phyloP scores from a whole-genome alignment of 2,888 invertebrate species.

The Scrobipalpa atriplicella region DNA sequence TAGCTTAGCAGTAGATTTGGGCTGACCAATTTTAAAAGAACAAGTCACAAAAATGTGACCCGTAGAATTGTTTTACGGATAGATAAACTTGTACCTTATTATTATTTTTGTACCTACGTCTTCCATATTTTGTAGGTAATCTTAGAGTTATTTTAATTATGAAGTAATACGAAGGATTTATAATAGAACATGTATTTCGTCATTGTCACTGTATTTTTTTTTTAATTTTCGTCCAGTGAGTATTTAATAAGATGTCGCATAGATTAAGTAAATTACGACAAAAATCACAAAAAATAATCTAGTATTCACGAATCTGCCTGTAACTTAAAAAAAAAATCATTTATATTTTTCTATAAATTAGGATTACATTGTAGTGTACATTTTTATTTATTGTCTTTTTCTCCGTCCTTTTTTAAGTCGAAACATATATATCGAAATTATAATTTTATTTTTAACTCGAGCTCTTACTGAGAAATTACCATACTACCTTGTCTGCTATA shows the following conservation, averaged over 20 bases:
- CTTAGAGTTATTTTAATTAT: not conserved
- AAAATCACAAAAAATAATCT: not conserved
- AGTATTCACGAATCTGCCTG: not conserved
- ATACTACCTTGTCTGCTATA: no score
- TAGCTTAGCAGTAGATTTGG: no score
- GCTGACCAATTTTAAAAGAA: no score
- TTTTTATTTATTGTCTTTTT: constrained; percentile 11
- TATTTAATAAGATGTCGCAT: not conserved
- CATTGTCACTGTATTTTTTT: not conserved
- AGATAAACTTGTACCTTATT: not conserved
- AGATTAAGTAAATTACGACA: not conserved
- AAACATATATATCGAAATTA: constrained; percentile 11
- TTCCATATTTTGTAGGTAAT: not conserved
- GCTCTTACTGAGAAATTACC: no score
- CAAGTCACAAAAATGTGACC: no score
- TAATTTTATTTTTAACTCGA: constrained; percentile 12
- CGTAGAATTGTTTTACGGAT: no score
- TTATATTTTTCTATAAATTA: not conserved
- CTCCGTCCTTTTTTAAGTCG: constrained; percentile 30
- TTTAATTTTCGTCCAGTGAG: not conserved
- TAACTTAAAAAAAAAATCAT: not conserved
- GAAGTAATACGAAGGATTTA: no score
- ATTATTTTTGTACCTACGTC: not conserved
- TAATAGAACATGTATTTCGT: not conserved
- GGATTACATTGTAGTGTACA: not conserved